These are phyloP conservation scores for Varecia variegata DNA, from an alignment of 2,797 vertebrate genomes.

Conservation along the genomic window DNA sequence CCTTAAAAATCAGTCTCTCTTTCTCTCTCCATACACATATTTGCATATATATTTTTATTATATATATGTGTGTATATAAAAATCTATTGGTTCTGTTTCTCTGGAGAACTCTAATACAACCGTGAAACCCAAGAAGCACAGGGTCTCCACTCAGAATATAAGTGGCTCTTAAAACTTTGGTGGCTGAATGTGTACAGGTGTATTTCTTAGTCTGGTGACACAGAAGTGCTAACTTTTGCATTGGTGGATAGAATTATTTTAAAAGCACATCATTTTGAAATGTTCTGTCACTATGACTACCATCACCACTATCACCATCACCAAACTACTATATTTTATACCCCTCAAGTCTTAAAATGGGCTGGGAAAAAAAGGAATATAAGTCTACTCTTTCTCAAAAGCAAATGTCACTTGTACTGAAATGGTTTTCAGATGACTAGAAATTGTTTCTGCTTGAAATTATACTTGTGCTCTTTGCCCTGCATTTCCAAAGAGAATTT, in stretches of 20 bases:
- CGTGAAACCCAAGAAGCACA: background rate
- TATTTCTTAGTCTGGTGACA: background rate
- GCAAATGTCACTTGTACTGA: background rate
- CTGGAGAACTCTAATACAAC: background rate
- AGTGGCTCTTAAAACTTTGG: background rate
- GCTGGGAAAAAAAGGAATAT: background rate
- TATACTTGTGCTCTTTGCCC: background rate
- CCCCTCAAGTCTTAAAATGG: background rate
- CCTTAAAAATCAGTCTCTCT: background rate
- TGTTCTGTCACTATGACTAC: background rate
- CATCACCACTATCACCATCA: background rate
- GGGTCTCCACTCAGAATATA: background rate
- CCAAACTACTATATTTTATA: background rate
- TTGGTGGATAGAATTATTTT: background rate
- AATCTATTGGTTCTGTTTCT: background rate
- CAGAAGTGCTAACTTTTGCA: background rate
- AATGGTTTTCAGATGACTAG: background rate
- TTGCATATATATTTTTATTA: background rate
- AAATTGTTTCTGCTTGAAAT: conserved; percentile 11
- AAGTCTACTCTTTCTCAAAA: background rate
- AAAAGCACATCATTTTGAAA: background rate
- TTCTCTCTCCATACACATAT: background rate
- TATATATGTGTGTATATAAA: background rate
- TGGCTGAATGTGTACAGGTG: background rate
- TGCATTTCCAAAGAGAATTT: background rate